Evolutionary conservation across 2,797 vertebrate species (phyloP), one percentile per base, ranked within the genome.

Genomic region (Lithobates pipiens): DNA sequence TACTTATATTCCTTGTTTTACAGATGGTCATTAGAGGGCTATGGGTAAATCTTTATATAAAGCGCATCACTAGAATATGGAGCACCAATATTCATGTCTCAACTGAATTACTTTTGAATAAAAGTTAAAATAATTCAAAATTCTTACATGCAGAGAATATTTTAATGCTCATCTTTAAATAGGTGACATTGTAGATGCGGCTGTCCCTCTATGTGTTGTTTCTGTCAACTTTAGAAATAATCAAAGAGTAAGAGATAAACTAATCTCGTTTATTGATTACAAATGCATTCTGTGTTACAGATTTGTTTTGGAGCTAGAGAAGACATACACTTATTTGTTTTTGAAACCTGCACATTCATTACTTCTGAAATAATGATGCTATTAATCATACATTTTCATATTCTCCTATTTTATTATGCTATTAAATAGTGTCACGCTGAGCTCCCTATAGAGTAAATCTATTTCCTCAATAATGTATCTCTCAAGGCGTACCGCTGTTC

Each of bases 341-440:
- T 15, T 46, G 72, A 25, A 27, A 44, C 32, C 39, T 42, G 25
- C 34, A 27, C 23, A 44, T 73, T 73, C 65, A 25, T 73, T 44
- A 42, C 39, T 74, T 27, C n/a, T 6, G 44, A 39, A 74, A 74
- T 46, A 44, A 46, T 74, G 42, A 50, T 50, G 23, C 4, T 44
- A 73, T 73, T n/a, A 73, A 73, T 73, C 71, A 73, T 73, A 10
- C 39, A 25, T 46, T 74, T 46, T 27, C 42, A 46, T 50, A 29
- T 15, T n/a, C 44, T 74, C 39, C 11, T 11, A 25, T 44, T 46
- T 46, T 25, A 46, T 74, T 74, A 74, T 39, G 25, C 42, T 44
- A 74, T 50, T 44, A 27, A 46, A 74, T 74, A 74, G 39, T 29
- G n/a, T 46, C 72, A 74, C 18, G 42, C 72, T 74, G 72, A 42